These are phyloP conservation scores for Emydoidea blandingii DNA, from an alignment of 2,797 vertebrate genomes.

Conservation along the genomic window DNA sequence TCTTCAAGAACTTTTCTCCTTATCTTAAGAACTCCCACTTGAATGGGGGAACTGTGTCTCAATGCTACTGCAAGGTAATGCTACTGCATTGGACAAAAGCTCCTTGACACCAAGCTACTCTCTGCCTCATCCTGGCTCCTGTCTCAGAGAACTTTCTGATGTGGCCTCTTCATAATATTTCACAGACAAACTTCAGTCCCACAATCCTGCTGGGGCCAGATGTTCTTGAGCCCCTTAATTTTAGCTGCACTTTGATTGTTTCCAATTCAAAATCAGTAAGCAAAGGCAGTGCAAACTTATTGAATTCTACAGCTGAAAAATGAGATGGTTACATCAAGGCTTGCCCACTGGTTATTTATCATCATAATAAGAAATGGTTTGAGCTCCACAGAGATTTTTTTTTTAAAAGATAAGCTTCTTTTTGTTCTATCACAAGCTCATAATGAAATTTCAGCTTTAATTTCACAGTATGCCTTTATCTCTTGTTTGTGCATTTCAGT, in stretches of 20 bases:
- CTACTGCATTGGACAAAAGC: accelerated
- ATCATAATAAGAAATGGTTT: not conserved
- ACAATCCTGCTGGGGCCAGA: accelerated
- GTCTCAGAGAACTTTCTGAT: not conserved
- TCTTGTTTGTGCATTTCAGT: not conserved
- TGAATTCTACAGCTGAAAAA: not conserved
- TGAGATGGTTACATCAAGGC: not conserved
- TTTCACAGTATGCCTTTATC: not conserved
- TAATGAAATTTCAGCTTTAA: not conserved
- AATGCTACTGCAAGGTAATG: not conserved
- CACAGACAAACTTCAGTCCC: not conserved
- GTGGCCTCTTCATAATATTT: not conserved
- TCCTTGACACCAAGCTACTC: not conserved
- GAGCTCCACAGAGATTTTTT: not conserved
- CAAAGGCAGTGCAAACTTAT: not conserved
- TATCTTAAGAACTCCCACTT: not conserved
- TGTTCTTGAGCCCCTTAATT: not conserved
- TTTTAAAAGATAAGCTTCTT: not conserved
- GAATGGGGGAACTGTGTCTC: not conserved
- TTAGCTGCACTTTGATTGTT: not conserved
- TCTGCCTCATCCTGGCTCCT: not conserved
- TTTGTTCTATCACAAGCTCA: not conserved
- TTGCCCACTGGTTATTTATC: not conserved
- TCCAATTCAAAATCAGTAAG: accelerated
- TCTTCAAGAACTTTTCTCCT: not conserved